These are phyloP conservation scores for Gibbula magus DNA, from an alignment of 2,888 invertebrate species.

Conservation along the genomic window DNA sequence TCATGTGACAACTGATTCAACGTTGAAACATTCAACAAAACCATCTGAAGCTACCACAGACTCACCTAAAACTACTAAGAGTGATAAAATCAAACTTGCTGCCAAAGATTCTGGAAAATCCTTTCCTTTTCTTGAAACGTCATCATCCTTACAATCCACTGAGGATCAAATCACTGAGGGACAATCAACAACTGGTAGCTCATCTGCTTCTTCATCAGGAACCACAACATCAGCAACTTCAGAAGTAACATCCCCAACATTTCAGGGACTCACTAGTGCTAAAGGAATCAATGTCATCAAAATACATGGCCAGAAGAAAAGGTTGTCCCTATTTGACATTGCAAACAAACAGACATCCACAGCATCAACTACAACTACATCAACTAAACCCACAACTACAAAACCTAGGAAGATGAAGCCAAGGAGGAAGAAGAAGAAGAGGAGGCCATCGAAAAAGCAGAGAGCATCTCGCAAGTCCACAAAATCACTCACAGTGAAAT, in stretches of 20 bases:
- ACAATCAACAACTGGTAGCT: not conserved
- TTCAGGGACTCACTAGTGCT: not conserved
- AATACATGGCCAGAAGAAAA: not conserved
- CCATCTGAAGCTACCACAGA: not conserved
- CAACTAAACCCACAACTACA: not conserved
- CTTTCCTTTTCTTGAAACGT: not conserved
- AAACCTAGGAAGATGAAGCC: not conserved
- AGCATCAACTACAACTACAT: not conserved
- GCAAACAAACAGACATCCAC: not conserved
- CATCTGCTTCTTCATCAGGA: not conserved
- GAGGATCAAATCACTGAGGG: not conserved
- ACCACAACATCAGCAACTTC: conserved; percentile 24
- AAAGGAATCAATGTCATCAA: not conserved
- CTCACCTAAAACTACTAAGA: not conserved
- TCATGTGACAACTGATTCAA: not conserved
- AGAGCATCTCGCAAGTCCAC: not conserved
- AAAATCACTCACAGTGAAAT: not conserved
- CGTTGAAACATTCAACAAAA: not conserved
- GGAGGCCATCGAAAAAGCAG: not conserved
- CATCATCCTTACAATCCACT: conserved; percentile 18
- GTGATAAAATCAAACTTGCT: no score
- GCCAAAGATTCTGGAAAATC: not conserved
- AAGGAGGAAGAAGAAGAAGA: not conserved
- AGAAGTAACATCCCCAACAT: conserved; percentile 9
- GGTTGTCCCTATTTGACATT: not conserved